These are phyloP conservation scores for Pangasius mekongensis DNA, from an alignment of 2,797 vertebrate species.

Conservation along the genomic window DNA sequence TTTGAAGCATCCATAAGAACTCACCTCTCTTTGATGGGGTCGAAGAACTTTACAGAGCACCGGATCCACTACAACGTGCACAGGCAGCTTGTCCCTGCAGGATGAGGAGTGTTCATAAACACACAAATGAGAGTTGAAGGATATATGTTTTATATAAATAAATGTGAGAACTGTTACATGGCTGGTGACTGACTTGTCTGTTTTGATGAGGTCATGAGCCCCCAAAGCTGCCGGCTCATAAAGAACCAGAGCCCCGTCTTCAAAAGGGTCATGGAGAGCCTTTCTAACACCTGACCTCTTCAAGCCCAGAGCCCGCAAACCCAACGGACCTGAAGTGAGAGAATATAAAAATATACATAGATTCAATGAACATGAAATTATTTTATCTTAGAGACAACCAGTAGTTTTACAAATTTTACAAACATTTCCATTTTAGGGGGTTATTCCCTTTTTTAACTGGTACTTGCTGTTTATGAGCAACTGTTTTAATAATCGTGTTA, in stretches of 20 bases:
- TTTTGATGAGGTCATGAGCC: slow-evolving; percentile 89
- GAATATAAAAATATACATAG: background rate
- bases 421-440: background rate
- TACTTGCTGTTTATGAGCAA: background rate
- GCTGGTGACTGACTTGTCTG: slow-evolving; percentile 86
- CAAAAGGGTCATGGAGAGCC: slow-evolving; percentile 92
- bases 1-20: background rate
- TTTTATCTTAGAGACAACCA: background rate
- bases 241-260: slow-evolving; percentile 90
- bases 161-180: background rate
- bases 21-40: slow-evolving; percentile 96
- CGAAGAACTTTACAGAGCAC: slow-evolving; percentile 88
- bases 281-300: slow-evolving; percentile 86
- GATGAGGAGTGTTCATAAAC: slow-evolving; percentile 4
- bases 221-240: slow-evolving; percentile 85
- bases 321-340: slow-evolving; percentile 80
- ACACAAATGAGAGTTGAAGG: background rate
- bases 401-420: background rate
- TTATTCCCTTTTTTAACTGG: background rate
- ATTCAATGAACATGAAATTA: background rate
- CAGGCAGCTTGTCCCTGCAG: slow-evolving; percentile 87
- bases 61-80: slow-evolving; percentile 98
- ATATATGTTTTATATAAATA: background rate
- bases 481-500: background rate
- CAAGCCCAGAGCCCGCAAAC: slow-evolving; percentile 85